Base-by-base conservation (phyloP, 2,888 invertebrate species). In the Furcula furcula region DNA sequence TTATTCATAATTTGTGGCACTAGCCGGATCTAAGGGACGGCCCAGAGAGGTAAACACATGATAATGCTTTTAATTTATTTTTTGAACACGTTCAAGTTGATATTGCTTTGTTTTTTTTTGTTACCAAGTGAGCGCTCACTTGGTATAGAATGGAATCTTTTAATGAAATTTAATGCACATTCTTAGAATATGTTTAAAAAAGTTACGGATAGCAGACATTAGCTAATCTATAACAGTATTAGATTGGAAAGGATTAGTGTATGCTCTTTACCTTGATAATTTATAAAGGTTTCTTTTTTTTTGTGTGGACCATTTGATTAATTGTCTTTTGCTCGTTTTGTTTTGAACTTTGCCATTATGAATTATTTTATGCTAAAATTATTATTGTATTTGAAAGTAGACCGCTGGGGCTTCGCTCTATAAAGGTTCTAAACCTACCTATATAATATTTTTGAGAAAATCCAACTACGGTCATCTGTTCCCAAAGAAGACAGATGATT, bases 41-140 rank as follows among this genome's bases (percentile, higher is more conserved):
- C 39, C 43, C 44, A 29, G 36, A 38, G 53, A 74, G 75, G 75
- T 75, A 72, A 72, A 64, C 65, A 65, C 55, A 59, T 64, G 59
- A 61, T 51, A 51, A 47, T 61, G 51, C 57, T 56, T 65, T 57
- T 61, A 54, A 56, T 65, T 64, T 66, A 59, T 56, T 65, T 60
- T 54, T 49, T 38, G 46, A 52, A 35, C 53, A 56, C 59, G 50
- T 60, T 55, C 42, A 49, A 49, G 44, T 53, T 47, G 39, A 37
- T 50, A 46, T 48, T 53, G 53, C 58, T 54, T 54, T 54, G 48
- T 49, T 55, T 29, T 56, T 49, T 43, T 54, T 63, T 61, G 51
- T 59, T 60, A 55, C 50, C 48, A 40, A 35, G 40, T 40, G 43
- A 45, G 41, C 40, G 42, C n/a, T n/a, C n/a, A n/a, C n/a, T n/a